phyloP scores from a whole-genome alignment of 1,140 invertebrate species.

The Carposina sasakii region DNA sequence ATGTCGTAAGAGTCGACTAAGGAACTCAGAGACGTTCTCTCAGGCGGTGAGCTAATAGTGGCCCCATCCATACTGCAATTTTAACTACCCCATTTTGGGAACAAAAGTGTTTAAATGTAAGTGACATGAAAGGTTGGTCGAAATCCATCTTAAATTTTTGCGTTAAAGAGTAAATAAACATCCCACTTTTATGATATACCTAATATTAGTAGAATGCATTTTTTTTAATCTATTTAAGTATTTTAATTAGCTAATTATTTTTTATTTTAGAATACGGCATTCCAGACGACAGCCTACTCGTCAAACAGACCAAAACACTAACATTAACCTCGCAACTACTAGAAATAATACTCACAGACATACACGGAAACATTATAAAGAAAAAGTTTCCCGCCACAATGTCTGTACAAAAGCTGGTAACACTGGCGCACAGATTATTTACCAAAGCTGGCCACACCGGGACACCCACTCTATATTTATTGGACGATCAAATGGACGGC shows the following conservation, averaged over 20 bases:
- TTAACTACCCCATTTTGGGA: too few relatives aligned
- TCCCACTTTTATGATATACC: too few relatives aligned
- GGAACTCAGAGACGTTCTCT: too few relatives aligned
- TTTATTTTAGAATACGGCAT: conserved; percentile 83
- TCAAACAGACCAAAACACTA: conserved; percentile 71
- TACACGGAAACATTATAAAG: conserved; percentile 73
- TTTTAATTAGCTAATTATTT: conserved; percentile 29
- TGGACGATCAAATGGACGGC: conserved; percentile 73
- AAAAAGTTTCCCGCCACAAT: conserved; percentile 85
- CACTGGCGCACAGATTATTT: conserved; percentile 81
- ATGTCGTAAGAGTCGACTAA: too few relatives aligned
- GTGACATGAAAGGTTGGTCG: too few relatives aligned
- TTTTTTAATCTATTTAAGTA: conserved; percentile 8
- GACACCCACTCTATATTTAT: conserved; percentile 65
- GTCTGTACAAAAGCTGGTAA: conserved; percentile 86
- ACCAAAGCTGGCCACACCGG: conserved; percentile 47
- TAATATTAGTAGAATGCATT: conserved; percentile 6
- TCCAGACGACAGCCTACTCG: conserved; percentile 81
- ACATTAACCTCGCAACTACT: conserved; percentile 82
- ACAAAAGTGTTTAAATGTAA: too few relatives aligned
- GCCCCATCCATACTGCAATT: too few relatives aligned
- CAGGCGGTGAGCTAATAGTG: too few relatives aligned
- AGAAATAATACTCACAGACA: conserved; percentile 76
- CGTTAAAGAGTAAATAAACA: too few relatives aligned
- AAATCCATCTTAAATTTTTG: too few relatives aligned